These are phyloP conservation scores for Sisyra terminalis DNA, from an alignment of 2,888 invertebrate genomes.

Conservation along the genomic window DNA sequence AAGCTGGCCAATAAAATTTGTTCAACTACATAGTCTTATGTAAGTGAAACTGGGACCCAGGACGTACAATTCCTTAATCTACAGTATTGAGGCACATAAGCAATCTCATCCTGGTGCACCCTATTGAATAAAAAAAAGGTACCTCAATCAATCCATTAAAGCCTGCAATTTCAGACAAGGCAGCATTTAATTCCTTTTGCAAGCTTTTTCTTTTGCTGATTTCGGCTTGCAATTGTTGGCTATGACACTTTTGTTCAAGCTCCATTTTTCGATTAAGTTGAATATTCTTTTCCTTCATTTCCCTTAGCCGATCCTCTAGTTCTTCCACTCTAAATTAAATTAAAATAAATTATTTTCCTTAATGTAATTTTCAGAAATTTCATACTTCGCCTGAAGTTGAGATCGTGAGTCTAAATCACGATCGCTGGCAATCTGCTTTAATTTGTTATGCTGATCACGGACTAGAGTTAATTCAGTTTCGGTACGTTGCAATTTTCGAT, in stretches of 20 bases:
- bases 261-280: constrained; percentile 50
- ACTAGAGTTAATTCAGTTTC: constrained; percentile 3
- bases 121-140: too few relatives aligned
- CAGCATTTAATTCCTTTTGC: constrained; percentile 45
- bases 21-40: too few relatives aligned
- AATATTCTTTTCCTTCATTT: constrained; percentile 45
- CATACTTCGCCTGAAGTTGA: constrained; percentile 3
- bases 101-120: too few relatives aligned
- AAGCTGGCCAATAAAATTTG: too few relatives aligned
- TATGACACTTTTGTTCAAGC: constrained; percentile 57
- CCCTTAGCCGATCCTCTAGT: constrained; percentile 32
- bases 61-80: too few relatives aligned
- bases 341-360: not conserved
- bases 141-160: not conserved
- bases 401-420: constrained; percentile 1
- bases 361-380: constrained; percentile 3
- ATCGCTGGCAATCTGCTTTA: constrained; percentile 4
- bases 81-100: too few relatives aligned
- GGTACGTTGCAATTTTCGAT: constrained; percentile 1
- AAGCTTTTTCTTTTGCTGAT: constrained; percentile 52
- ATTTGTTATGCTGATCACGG: not conserved
- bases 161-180: constrained; percentile 29
- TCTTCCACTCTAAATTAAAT: constrained; percentile 25
- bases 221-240: constrained; percentile 51
- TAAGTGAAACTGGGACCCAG: too few relatives aligned